A percentile compares a stretch with the other conserved stretches of the same genome.
Evolutionary conservation across 2,797 vertebrate genomes (phyloP).

Genomic region (Pitangus sulphuratus): DNA sequence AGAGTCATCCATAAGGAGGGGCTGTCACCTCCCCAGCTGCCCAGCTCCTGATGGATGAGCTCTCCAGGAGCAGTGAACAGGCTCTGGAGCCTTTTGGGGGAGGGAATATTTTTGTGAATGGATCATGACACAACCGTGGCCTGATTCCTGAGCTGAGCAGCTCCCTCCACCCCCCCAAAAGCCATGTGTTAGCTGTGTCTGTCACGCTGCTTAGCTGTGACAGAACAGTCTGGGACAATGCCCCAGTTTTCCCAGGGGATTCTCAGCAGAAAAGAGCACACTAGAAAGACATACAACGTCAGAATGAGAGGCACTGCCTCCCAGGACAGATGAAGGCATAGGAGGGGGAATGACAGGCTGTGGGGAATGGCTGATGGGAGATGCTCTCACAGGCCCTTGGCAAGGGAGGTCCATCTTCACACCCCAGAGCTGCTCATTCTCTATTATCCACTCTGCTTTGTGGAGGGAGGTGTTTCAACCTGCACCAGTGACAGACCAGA

Average conservation of each 20-base stretch:
- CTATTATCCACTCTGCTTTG: background rate
- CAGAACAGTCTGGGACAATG: slow-evolving; percentile 29
- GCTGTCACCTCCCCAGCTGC: slow-evolving; percentile 1
- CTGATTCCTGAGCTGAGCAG: background rate
- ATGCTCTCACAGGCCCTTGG: background rate
- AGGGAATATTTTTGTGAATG: slow-evolving; percentile 25
- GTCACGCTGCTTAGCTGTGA: slow-evolving; percentile 18
- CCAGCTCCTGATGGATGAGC: slow-evolving; percentile 2
- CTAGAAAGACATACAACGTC: background rate
- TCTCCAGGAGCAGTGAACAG: background rate
- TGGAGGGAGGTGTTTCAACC: background rate
- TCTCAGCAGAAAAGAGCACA: background rate
- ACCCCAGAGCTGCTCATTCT: background rate
- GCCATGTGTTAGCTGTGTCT: slow-evolving; percentile 29
- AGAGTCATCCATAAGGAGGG: background rate
- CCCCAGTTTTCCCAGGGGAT: background rate
- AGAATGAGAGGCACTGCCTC: background rate
- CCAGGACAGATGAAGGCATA: background rate
- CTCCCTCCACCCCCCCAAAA: background rate
- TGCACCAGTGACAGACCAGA: background rate
- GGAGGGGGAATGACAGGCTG: background rate
- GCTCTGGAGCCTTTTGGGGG: background rate
- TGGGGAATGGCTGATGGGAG: background rate
- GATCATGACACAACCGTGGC: background rate
- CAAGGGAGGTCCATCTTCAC: background rate